Conservation (phyloP, 2,113 vertebrate species). For the Malurus alboscapulatus region DNA sequence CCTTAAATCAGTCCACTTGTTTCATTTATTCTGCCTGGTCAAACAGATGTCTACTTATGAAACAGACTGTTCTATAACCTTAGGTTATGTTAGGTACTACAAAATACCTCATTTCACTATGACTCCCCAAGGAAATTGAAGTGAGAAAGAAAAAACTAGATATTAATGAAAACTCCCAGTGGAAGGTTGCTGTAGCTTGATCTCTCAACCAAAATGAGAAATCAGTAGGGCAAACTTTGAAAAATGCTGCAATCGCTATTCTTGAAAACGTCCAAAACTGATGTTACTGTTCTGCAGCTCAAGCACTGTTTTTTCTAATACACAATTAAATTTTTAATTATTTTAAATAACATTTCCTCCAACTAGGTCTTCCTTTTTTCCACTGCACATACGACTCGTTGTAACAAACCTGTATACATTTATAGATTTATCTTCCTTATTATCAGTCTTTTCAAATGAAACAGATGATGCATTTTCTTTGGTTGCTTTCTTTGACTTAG, state of each 20-base stretch:
- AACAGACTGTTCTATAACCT: not conserved
- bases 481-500: not conserved
- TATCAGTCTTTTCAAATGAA: not conserved
- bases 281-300: not conserved
- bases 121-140: not conserved
- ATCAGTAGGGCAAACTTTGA: not conserved
- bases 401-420: not conserved
- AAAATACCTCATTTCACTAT: not conserved
- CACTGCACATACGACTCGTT: not conserved
- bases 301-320: not conserved
- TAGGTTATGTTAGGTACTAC: not conserved
- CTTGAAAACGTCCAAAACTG: not conserved
- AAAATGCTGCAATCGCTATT: not conserved
- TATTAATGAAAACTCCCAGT: not conserved
- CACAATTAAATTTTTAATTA: not conserved
- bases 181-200: not conserved
- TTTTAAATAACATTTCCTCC: not conserved
- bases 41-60: not conserved
- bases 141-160: not conserved
- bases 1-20: not conserved
- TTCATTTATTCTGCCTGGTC: not conserved
- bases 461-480: not conserved
- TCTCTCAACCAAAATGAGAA: not conserved
- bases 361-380: not conserved
- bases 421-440: not conserved